phyloP scores from a whole-genome alignment of 2,888 invertebrate genomes.

The Polyommatus iphigenia region DNA sequence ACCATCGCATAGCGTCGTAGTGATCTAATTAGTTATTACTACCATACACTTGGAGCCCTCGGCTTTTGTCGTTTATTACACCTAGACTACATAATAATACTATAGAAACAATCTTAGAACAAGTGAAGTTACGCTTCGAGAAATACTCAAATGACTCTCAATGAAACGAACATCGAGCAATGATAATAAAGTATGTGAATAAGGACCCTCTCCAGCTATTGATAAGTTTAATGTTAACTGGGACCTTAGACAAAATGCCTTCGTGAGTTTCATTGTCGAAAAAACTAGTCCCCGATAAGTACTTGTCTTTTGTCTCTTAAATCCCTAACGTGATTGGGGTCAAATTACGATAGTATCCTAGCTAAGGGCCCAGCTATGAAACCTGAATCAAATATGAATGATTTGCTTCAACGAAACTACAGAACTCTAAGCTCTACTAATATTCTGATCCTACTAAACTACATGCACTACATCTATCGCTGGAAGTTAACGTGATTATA shows the following conservation, averaged over 20 bases:
- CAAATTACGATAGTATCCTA: neutral
- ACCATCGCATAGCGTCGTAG: conserved; percentile 27
- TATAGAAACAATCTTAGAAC: neutral
- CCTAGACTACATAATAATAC: neutral
- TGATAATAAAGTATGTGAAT: conserved; percentile 34
- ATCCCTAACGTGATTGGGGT: neutral
- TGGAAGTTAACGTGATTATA: conserved; percentile 72
- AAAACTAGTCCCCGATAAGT: neutral
- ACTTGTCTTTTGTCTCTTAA: neutral
- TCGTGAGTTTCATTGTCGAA: neutral
- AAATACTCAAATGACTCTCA: neutral
- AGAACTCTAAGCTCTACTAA: conserved; percentile 4
- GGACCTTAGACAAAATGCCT: neutral
- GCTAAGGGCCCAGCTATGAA: neutral
- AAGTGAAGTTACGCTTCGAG: neutral
- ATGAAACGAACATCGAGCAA: neutral
- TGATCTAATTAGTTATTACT: conserved; percentile 61
- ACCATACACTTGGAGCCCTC: conserved; percentile 66
- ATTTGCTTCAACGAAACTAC: conserved; percentile 37
- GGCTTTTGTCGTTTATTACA: conserved; percentile 48
- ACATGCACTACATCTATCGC: conserved; percentile 46
- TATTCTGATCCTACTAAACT: conserved; percentile 30
- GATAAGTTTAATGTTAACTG: conserved; percentile 23
- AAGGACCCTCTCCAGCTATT: conserved; percentile 74
- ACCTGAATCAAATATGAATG: conserved; percentile 57